phyloP scores from a whole-genome alignment of 2,113 vertebrate genomes.

The Eurypyga helias region DNA sequence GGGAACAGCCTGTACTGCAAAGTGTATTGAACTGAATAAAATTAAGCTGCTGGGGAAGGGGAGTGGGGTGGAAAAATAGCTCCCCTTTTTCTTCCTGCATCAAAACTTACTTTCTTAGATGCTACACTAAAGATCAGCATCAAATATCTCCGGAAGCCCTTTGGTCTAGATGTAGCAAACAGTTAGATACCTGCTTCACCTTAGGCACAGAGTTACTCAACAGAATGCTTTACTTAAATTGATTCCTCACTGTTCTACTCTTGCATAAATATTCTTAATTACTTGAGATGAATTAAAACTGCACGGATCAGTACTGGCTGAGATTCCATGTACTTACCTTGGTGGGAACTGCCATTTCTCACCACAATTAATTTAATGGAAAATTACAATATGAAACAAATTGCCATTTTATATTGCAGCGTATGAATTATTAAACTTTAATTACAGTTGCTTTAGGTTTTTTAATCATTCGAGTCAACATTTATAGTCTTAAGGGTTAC shows the following conservation, averaged over 20 bases:
- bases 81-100: neutral
- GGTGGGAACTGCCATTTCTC: neutral
- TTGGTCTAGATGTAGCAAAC: neutral
- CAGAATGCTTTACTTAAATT: neutral
- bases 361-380: neutral
- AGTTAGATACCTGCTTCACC: neutral
- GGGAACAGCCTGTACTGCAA: neutral
- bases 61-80: neutral
- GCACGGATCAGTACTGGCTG: rapidly evolving
- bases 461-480: neutral
- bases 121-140: neutral
- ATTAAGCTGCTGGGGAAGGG: neutral
- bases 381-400: neutral
- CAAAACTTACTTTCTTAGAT: neutral
- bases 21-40: neutral
- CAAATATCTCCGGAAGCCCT: neutral
- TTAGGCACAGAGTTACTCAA: neutral
- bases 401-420: neutral
- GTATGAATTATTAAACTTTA: neutral
- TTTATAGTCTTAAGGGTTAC: neutral
- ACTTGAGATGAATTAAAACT: neutral
- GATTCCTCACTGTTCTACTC: neutral
- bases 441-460: neutral
- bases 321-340: neutral
- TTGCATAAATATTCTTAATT: neutral